Base-by-base conservation (phyloP, 2,113 vertebrate genomes). In the Corythornis vintsioides region DNA sequence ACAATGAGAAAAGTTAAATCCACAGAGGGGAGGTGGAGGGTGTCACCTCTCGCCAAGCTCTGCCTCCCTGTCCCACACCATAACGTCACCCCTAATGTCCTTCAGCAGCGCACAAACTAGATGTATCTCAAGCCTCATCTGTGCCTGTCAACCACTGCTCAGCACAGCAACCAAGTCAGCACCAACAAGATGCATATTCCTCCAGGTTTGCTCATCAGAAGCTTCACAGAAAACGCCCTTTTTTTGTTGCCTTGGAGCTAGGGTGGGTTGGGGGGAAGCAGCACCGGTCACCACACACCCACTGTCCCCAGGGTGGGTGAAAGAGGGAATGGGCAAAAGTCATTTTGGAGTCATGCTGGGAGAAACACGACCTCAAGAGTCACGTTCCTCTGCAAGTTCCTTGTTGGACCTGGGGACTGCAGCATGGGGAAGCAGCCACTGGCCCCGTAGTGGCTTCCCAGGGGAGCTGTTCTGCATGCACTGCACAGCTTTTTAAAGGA, bases 201-300 rank as follows among this genome's bases (percentile, higher is more conserved):
- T 84, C 72, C 87, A 63, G 18, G 16, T 9, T 25, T n/a, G 35
- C 26, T 25, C 31, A 73, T 22, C 33, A n/a, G 82, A 69, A 59
- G 16, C 48, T 73, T 29, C 83, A 26, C 42, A 59, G 42, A 29
- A 69, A 57, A 35, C 74, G n/a, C n/a, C 9, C 21, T 45, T 71
- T 29, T 43, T 72, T 25, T 38, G 45, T 20, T 33, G 38, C 25
- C 40, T n/a, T 7, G 4, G 8, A 40, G 71, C 11, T 4, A 47
- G 65, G 56, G 0, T 61, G 56, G 21, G 66, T 5, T 29, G 28
- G 11, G 31, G 28, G 35, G 10, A 75, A 82, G 42, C 52, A 64
- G 67, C 0, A 1, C 71, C 50, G 6, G 25, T 43, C 71, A 43
- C 59, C 7, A 8, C 67, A 59, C 0, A 9, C 31, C 35, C 5